phyloP scores from a whole-genome alignment of 2,797 vertebrate genomes.

The Ceyx erithaca region DNA sequence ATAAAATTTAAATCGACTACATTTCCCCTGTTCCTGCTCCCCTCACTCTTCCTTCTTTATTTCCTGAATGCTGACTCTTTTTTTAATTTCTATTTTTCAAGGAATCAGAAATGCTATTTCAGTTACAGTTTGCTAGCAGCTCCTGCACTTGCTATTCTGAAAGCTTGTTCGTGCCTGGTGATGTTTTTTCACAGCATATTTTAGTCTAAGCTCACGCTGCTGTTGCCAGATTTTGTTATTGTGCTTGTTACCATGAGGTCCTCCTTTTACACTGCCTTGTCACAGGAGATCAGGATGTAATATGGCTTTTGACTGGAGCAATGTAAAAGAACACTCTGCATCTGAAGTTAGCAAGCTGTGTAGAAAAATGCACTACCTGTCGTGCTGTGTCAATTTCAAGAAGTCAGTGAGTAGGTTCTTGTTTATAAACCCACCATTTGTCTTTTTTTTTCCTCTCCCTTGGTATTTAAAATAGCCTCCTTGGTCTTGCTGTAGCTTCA shows the following conservation, averaged over 20 bases:
- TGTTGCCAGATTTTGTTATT: not conserved
- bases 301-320: not conserved
- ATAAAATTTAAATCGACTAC: not conserved
- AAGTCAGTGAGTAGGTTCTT: not conserved
- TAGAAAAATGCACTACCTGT: not conserved
- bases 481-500: not conserved
- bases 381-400: not conserved
- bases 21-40: not conserved
- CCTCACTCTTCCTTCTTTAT: not conserved
- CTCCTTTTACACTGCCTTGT: not conserved
- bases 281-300: not conserved
- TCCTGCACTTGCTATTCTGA: not conserved
- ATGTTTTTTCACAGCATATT: constrained; percentile 19
- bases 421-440: not conserved
- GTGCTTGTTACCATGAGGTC: not conserved
- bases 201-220: not conserved
- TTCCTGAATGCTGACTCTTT: not conserved
- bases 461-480: not conserved
- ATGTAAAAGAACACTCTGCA: not conserved
- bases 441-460: not conserved
- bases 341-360: not conserved
- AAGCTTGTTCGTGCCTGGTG: not conserved
- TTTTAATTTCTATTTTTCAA: not conserved
- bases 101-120: not conserved
- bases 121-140: not conserved